Conservation (phyloP, 2,888 invertebrate genomes). For the Octonoba sinensis region DNA sequence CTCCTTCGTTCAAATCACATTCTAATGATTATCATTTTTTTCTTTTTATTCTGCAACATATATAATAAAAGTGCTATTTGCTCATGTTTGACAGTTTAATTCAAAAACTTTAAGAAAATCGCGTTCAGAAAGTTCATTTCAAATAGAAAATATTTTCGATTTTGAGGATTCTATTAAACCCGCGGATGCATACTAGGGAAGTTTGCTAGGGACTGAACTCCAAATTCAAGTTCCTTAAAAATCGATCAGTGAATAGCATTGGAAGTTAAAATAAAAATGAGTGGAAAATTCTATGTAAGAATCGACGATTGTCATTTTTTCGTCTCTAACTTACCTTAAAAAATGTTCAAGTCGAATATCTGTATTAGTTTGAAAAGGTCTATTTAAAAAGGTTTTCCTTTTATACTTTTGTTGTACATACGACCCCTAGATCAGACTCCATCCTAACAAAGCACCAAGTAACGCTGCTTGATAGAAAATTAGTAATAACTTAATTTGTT, state of each 20-base stretch:
- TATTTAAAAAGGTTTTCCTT: too few relatives aligned
- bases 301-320: too few relatives aligned
- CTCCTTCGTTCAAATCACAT: slow-evolving; percentile 21
- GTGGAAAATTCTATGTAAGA: too few relatives aligned
- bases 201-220: slow-evolving; percentile 1
- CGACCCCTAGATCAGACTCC: slow-evolving; percentile 40
- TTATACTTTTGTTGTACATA: neutral
- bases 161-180: slow-evolving; percentile 16
- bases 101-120: too few relatives aligned
- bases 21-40: slow-evolving; percentile 58
- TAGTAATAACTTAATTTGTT: neutral
- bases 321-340: too few relatives aligned
- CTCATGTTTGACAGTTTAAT: too few relatives aligned
- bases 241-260: neutral
- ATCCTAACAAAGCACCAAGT: slow-evolving; percentile 48
- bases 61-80: too few relatives aligned
- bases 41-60: neutral
- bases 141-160: neutral
- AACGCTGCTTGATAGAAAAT: slow-evolving; percentile 49
- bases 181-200: slow-evolving; percentile 40
- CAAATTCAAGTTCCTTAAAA: neutral
- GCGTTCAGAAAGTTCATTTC: too few relatives aligned
- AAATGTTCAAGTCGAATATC: too few relatives aligned
- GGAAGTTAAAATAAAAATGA: too few relatives aligned
- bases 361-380: too few relatives aligned